Base-by-base conservation (phyloP, 2,888 invertebrate species). In the Trichogramma dendrolimi region DNA sequence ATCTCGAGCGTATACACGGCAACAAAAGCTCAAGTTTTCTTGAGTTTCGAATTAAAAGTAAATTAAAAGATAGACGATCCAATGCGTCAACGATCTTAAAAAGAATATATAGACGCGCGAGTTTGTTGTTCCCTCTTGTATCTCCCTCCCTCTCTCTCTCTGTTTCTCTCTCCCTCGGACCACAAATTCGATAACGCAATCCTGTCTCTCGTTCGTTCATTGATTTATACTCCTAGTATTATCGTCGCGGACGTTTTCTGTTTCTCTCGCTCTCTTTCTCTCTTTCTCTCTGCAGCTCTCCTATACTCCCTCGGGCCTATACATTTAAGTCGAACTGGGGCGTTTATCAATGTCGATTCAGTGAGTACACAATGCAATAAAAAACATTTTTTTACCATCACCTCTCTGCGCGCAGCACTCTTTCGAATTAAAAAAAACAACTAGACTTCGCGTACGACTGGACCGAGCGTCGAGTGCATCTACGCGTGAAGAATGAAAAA, bases 21-120 rank as follows among this genome's bases (percentile, higher is more conserved):
- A 27, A 27, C 27, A 27, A 27, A 27, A 27, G 27, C 27, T 27
- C 27, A 27, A 27, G 27, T 27, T 27, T 27, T 27, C 27, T 27
- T 27, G 27, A 27, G 27, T 27, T 27, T 27, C 27, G 27, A 27
- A 27, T 27, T 27, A 27, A 27, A 27, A 27, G 27, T 27, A 27
- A 27, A 27, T 27, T 27, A 27, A 27, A 27, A 27, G 27, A 27
- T 27, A 27, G 27, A 27, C 27, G 27, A 27, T 27, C 27, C 27
- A 2, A 27, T 27, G 27, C 27, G 27, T 27, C 27, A 27, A 27
- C 27, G 27, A 27, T 27, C 27, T 27, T 27, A 60, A 60, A 60
- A 46, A 59, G 67, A 62, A 66, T 65, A 60, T 62, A 55, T 57
- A 46, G 38, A 38, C 38, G 46, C 60, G 60, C 51, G 60, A 54